Percentiles rank a stretch among this genome's conserved stretches.
phyloP scores from a whole-genome alignment of 2,888 invertebrate species.

The Harmothoe impar region DNA sequence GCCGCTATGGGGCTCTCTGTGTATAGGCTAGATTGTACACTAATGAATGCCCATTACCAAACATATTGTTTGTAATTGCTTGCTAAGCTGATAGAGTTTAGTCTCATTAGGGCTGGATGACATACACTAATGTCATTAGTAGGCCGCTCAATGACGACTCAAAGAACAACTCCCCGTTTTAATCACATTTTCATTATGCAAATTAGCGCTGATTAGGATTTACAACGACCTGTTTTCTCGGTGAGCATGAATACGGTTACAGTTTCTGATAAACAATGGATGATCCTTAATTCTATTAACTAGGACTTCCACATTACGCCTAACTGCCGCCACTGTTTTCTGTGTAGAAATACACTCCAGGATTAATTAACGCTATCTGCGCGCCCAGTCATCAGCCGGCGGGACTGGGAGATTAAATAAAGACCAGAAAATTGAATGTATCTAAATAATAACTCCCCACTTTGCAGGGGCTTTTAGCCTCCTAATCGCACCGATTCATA shows the following conservation, averaged over 20 bases:
- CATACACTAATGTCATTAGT: slow-evolving; percentile 54
- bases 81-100: slow-evolving; percentile 54
- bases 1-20: background rate
- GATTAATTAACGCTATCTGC: slow-evolving; percentile 42
- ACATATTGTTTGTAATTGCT: slow-evolving; percentile 53
- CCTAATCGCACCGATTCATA: slow-evolving; percentile 42
- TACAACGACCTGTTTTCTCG: slow-evolving; percentile 48
- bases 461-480: slow-evolving; percentile 39
- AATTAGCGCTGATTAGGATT: slow-evolving; percentile 49
- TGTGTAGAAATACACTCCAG: slow-evolving; percentile 38
- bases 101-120: slow-evolving; percentile 37
- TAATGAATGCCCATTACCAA: slow-evolving; percentile 43
- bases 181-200: slow-evolving; percentile 55
- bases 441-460: slow-evolving; percentile 53
- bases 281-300: slow-evolving; percentile 54
- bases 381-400: background rate
- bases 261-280: background rate
- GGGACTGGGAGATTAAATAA: slow-evolving; percentile 29
- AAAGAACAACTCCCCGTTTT: slow-evolving; percentile 33
- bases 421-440: slow-evolving; percentile 41
- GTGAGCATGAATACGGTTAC: slow-evolving; percentile 40
- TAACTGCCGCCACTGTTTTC: slow-evolving; percentile 31
- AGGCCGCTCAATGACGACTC: slow-evolving; percentile 12
- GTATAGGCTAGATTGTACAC: slow-evolving; percentile 4
- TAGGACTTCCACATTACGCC: slow-evolving; percentile 40